Base-by-base conservation (phyloP, 2,888 invertebrate genomes). In the Eupeodes latifasciatus region DNA sequence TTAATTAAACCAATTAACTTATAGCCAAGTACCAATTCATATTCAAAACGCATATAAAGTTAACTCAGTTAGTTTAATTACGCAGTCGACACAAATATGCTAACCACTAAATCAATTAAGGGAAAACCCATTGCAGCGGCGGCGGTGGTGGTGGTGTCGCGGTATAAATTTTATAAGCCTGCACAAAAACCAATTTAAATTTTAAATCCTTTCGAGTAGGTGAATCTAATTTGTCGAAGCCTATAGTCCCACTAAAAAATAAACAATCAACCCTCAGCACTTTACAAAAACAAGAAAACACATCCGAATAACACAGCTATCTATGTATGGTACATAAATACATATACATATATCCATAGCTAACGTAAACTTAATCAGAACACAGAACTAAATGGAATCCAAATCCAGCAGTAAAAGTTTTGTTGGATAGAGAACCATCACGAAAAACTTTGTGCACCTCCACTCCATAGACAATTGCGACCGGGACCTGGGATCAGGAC, bases 191-290 rank as follows among this genome's bases (percentile, higher is more conserved):
- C 75, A 78, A 82, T 82, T 82, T 71, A 79, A 86, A 86, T 71
- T 82, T 69, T 55, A 82, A 86, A 78, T 69, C 69, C 75, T 77
- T 81, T 27, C 67, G 27, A 53, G 66, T 34, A 59, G 36, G n/a
- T 75, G 55, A 75, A 86, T 86, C 74, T 78, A 82, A 86, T 75
- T 85, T 71, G 44, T 51, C 67, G 55, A 75, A 78, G 57, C 78
- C 62, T 74, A 75, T 78, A 27, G 27, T 69, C 66, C 53, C 49
- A 47, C 78, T 16, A 57, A 19, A 67, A 64, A 64, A 66, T 27
- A 85, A 81, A 78, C 74, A 85, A 82, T 75, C 82, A 82, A 53
- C 44, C 57, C 57, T 36, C 44, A 66, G 80, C 62, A 75, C 34
- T 36, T 61, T 36, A 53, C 53, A 62, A 62, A n/a, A 27, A 27